These are phyloP conservation scores for Nezara viridula DNA, from an alignment of 2,888 invertebrate species.

Conservation along the genomic window DNA sequence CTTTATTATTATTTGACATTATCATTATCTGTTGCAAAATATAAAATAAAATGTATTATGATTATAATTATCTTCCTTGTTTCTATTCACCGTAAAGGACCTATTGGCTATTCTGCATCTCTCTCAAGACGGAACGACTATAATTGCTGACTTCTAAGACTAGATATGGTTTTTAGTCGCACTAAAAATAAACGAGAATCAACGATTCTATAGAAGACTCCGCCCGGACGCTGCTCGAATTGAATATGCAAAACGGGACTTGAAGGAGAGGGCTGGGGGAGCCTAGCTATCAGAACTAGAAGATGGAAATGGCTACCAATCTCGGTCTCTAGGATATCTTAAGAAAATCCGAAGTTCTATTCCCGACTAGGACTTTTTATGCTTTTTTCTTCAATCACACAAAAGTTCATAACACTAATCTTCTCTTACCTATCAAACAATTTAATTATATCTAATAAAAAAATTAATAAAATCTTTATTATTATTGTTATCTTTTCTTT, in stretches of 20 bases:
- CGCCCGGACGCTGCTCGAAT: background rate
- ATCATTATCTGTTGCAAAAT: too few species aligned
- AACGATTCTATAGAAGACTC: background rate
- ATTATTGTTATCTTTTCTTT: too few species aligned
- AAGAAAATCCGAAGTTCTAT: background rate
- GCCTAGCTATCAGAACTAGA: background rate
- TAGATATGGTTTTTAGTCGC: background rate
- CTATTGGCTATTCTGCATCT: background rate
- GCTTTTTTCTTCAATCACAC: background rate
- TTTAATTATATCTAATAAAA: too few species aligned
- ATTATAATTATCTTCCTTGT: too few species aligned
- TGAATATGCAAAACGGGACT: background rate
- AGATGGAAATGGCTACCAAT: constrained; percentile 26
- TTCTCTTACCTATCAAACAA: too few species aligned
- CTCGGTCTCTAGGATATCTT: background rate
- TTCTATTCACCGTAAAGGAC: background rate
- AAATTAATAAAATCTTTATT: too few species aligned
- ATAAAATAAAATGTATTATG: too few species aligned
- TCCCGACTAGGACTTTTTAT: background rate
- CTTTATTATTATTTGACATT: too few species aligned
- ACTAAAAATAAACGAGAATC: background rate
- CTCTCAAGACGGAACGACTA: background rate
- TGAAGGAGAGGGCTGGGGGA: background rate
- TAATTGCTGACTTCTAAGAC: background rate
- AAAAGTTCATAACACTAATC: too few species aligned